Base-by-base conservation (phyloP, 2,888 invertebrate species). In the Ichneumoninae sp. region DNA sequence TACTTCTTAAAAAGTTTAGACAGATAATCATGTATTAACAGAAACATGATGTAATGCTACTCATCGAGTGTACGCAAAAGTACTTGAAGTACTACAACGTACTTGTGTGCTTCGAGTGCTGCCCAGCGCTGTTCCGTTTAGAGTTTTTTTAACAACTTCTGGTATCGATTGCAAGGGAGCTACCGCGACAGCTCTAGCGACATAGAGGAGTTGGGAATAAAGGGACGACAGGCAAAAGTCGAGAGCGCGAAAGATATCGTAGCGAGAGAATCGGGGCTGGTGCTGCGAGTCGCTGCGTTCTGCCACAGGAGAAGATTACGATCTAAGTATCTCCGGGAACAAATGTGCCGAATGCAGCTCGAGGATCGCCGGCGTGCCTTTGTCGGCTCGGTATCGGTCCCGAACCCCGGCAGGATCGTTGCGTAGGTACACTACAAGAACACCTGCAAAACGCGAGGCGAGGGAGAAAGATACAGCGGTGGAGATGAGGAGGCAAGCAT, bases 401-500 rank as follows among this genome's bases (percentile, higher is more conserved):
- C 30, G 81, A 75, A 81, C 62, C 65, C 75, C 60, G 74, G 57
- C 47, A 54, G 62, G 74, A 50, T 60, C 70, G 80, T 80, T 80
- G 81, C 76, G 77, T 86, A 83, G 52, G 78, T 72, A 68, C 57
- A 62, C 57, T 82, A 75, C 75, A 70, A 78, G 79, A 81, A 81
- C 81, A 84, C 81, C 80, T 84, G 84, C 81, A 62, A 78, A 78
- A 70, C 6, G 30, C 69, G 69, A 52, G 77, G 70, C 40, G 75
- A 72, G 88, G 94, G 91, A 94, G 94, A 68, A 93, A 92, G 83
- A 93, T 91, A 57, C 94, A 91, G 87, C 91, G 94, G 82, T 52
- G 68, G 70, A 66, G 70, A 79, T 79, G 82, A 90, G 91, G 40
- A 94, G 94, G 62, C 40, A 3, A 75, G 65, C 80, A 79, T 84